Evolutionary conservation across 2,888 invertebrate species (phyloP), one percentile per base, ranked within the genome.

Genomic region (Blastobasis adustella): DNA sequence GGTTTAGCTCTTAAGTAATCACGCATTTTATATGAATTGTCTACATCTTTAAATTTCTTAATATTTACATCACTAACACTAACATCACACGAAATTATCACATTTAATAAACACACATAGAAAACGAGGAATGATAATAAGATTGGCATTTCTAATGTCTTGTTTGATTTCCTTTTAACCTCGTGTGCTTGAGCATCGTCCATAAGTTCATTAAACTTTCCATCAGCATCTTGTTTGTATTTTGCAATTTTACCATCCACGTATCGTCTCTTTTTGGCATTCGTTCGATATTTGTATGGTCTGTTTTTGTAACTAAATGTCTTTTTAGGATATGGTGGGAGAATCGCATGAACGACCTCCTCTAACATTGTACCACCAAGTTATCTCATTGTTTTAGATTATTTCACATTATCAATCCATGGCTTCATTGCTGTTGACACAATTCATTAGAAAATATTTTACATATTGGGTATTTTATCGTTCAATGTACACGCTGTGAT

Each of bases 41-140:
- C 56, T 51, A 57, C 60, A 48, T 69, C 61, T 64, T 72, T 71
- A 55, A 58, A 59, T 52, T 60, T 63, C 63, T 73, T 73, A 57
- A 64, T 71, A 76, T 79, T 76, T 71, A 79, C 65, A 72, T 74
- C 66, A 75, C 71, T 86, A 69, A 80, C 71, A 77, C 79, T 86
- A 80, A 73, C 83, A 83, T 86, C 83, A 84, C 87, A 87, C 76
- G 66, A 71, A 73, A 76, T 76, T 85, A 87, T 84, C 81, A 87
- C 84, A 84, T 87, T 85, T 66, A 81, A 63, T 73, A 84, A 67
- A 80, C 79, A 85, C 58, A 82, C 23, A 71, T 82, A 82, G 57
- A 81, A 76, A 61, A 84, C 58, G 53, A 86, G 71, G 71, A 85
- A 74, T 76, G 76, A 71, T 57, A 79, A 60, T 64, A 81, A 60